phyloP scores from a whole-genome alignment of 1,140 invertebrate species.

The Bombus waltoni region DNA sequence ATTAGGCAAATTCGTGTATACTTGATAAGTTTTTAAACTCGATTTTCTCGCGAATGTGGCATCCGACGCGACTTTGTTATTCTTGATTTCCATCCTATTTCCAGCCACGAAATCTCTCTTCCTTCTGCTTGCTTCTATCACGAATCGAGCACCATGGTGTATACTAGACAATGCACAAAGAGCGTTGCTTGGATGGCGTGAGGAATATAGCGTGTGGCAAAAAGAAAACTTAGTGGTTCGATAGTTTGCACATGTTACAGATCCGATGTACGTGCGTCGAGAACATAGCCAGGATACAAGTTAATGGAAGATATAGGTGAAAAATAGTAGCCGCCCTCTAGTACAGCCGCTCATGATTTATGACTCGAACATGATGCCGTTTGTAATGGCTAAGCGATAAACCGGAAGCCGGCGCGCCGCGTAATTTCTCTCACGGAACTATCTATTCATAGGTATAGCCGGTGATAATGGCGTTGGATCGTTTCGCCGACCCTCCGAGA shows the following conservation, averaged over 20 bases:
- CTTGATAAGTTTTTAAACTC: not conserved
- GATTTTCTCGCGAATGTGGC: not conserved
- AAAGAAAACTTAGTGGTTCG: conserved; percentile 13
- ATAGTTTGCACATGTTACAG: conserved; percentile 39
- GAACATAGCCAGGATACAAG: not conserved
- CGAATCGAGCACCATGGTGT: not conserved
- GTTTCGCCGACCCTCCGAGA: not conserved
- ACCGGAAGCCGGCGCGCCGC: conserved; percentile 30
- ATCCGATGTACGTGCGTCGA: conserved; percentile 37
- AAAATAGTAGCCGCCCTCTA: conserved; percentile 38
- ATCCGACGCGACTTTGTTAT: not conserved
- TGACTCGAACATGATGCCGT: conserved; percentile 43
- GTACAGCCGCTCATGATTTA: conserved; percentile 42
- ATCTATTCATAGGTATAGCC: conserved; percentile 21
- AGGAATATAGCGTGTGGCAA: not conserved
- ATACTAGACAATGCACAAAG: not conserved
- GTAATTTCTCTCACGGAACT: conserved; percentile 39
- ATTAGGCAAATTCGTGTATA: too few species aligned
- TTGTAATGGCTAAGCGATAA: conserved; percentile 52
- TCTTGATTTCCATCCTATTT: not conserved
- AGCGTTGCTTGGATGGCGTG: not conserved
- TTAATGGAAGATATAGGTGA: conserved; percentile 44
- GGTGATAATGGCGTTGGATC: conserved; percentile 15
- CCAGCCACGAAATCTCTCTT: not conserved
- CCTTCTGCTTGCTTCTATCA: too few species aligned